Percentiles rank a stretch among this genome's conserved stretches.
phyloP scores from a whole-genome alignment of 2,113 vertebrate species.

The Rhegmatorhina hoffmannsi region DNA sequence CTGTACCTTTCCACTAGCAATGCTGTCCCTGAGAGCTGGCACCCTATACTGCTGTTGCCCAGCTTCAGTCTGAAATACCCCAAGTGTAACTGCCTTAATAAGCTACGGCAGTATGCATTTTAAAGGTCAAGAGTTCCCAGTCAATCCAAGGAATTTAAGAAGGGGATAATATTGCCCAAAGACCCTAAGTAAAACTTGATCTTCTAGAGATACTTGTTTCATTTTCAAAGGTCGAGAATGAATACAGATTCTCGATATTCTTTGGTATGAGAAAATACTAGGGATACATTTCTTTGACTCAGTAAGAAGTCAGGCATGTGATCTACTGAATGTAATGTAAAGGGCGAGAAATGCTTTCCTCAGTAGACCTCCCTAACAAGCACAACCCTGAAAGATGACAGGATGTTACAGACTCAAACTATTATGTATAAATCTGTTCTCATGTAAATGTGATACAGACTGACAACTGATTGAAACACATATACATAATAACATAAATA shows the following conservation, averaged over 20 bases:
- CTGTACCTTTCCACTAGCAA: background rate
- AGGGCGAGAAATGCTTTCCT: slow-evolving; percentile 1
- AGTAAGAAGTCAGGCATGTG: background rate
- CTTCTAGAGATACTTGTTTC: slow-evolving; percentile 46
- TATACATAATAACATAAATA: background rate
- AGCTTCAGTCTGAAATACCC: slow-evolving; percentile 12
- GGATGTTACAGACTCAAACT: background rate
- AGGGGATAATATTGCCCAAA: slow-evolving; percentile 53
- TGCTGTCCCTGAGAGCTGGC: background rate
- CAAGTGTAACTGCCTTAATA: background rate
- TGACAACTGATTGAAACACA: background rate
- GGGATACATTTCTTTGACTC: slow-evolving; percentile 6
- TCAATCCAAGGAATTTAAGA: slow-evolving; percentile 59
- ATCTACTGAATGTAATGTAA: background rate
- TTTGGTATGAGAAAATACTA: slow-evolving; percentile 25
- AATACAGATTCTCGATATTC: background rate
- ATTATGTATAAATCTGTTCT: background rate
- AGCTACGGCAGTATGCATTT: background rate
- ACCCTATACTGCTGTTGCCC: background rate
- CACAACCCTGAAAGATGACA: background rate
- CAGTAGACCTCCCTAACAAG: background rate
- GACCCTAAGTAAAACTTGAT: slow-evolving; percentile 47
- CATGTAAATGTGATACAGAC: background rate
- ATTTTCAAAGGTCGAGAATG: slow-evolving; percentile 42
- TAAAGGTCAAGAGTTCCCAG: slow-evolving; percentile 63